Base-by-base conservation (phyloP, 2,888 invertebrate genomes). In the Phoronis australis region DNA sequence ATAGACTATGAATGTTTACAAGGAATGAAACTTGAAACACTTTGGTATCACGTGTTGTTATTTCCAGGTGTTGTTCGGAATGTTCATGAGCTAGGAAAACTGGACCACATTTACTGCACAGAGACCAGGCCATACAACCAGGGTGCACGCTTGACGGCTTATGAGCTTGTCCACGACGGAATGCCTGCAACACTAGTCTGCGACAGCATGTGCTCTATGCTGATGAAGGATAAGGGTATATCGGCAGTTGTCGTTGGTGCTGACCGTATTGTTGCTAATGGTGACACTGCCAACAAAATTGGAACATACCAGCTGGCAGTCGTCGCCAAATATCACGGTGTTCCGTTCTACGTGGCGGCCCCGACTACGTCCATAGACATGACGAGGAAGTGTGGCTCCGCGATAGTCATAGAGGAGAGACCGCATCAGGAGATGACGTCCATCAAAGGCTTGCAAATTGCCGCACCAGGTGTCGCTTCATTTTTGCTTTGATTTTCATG, bases 121-220 rank as follows among this genome's bases (percentile, higher is more conserved):
- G 99, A 99, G 80, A 99, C 99, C 0, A 83, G 99, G 56, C 99
- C 99, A 0, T 99, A 97, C 78, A 95, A 95, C 77, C 99, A 99
- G 78, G 76, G 76, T 6, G 67, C 95, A 0, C 83, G 99, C 53
- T 81, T 99, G 39, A 99, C 97, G 0, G 95, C 97, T 0, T 96
- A 89, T 66, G 99, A 99, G 80, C 78, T 97, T 61, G 87, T 92
- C 2, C 87, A 90, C 64, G 77, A 78, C 37, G 66, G 72, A 37
- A 89, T 96, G 62, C 94, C 95, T 3, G 85, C 90, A 24, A 94
- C 92, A 0, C 80, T 99, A 46, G 87, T 99, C 55, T 90, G 94
- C 67, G 99, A 99, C 76, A 90, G 88, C 73, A 94, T 94, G 87
- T 96, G 90, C 2, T 90, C 93, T 3, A 87, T 90, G 20, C 81